These are phyloP conservation scores for Umimayanthus kanabou DNA, from an alignment of 92 coral and sea anemone species.

Conservation along the genomic window DNA sequence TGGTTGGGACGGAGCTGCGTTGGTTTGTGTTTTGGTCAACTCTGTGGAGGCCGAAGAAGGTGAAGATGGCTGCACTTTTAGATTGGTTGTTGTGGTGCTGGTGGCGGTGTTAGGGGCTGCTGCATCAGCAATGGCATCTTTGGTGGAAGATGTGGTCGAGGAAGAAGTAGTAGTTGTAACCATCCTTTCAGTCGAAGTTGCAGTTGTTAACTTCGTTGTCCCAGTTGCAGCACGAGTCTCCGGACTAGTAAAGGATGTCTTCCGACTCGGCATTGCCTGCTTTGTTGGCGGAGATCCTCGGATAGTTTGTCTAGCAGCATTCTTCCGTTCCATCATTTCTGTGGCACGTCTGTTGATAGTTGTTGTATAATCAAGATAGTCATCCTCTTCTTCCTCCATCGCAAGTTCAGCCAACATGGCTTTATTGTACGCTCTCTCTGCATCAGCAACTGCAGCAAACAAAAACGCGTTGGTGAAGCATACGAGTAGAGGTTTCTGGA, in stretches of 20 bases:
- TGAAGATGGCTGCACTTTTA: neutral
- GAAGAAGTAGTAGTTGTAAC: neutral
- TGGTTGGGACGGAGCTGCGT: neutral
- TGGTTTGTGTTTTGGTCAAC: neutral
- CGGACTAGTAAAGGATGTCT: neutral
- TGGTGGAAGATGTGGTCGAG: neutral
- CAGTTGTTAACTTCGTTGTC: neutral
- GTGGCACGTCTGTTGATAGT: neutral
- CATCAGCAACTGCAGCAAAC: constrained; percentile 8
- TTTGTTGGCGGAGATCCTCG: neutral
- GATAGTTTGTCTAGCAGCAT: neutral
- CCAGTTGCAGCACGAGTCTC: neutral
- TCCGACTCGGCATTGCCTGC: constrained; percentile 2
- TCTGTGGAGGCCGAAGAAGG: neutral
- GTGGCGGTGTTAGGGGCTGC: neutral
- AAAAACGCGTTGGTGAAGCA: neutral
- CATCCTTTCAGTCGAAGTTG: neutral
- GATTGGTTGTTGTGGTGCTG: neutral
- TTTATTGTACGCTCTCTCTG: constrained; percentile 28
- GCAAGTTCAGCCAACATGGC: constrained; percentile 27
- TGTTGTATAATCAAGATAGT: neutral
- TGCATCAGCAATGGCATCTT: neutral
- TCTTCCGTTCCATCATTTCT: neutral
- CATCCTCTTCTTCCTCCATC: constrained; percentile 21
- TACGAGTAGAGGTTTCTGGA: too few species aligned